A percentile compares a stretch with the other conserved stretches of the same genome.
Conservation (phyloP, 2,113 vertebrate genomes). For the Pachycephala philippinensis region DNA sequence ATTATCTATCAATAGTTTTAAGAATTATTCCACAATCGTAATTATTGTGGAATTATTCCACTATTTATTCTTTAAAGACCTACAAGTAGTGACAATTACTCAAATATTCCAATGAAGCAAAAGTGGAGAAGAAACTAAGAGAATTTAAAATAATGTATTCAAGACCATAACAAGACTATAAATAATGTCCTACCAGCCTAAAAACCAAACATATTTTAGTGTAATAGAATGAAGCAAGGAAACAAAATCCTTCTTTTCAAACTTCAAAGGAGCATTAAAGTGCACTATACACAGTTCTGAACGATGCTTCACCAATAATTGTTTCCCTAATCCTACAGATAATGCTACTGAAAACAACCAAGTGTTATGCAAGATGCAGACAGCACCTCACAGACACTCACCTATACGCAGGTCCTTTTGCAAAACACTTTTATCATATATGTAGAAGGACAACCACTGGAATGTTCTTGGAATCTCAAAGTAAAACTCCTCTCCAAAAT, state of each 20-base stretch:
- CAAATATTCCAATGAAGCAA: neutral
- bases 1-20: neutral
- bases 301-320: neutral
- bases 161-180: neutral
- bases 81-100: neutral
- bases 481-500: conserved; percentile 98
- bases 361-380: neutral
- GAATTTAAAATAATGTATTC: neutral
- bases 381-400: conserved; percentile 62
- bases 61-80: neutral
- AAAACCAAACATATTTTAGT: neutral
- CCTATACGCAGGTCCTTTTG: conserved; percentile 92
- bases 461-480: conserved; percentile 97
- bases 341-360: neutral
- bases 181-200: neutral
- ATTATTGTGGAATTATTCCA: neutral
- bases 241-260: neutral
- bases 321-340: neutral
- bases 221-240: neutral
- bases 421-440: conserved; percentile 95
- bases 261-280: neutral
- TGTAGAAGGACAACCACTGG: conserved; percentile 97
- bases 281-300: neutral
- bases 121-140: neutral
- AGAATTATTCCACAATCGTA: neutral